A percentile compares a stretch with the other conserved stretches of the same genome.
These are phyloP conservation scores for Poeciliopsis turneri DNA, from an alignment of 2,797 vertebrate species.

Conservation along the genomic window DNA sequence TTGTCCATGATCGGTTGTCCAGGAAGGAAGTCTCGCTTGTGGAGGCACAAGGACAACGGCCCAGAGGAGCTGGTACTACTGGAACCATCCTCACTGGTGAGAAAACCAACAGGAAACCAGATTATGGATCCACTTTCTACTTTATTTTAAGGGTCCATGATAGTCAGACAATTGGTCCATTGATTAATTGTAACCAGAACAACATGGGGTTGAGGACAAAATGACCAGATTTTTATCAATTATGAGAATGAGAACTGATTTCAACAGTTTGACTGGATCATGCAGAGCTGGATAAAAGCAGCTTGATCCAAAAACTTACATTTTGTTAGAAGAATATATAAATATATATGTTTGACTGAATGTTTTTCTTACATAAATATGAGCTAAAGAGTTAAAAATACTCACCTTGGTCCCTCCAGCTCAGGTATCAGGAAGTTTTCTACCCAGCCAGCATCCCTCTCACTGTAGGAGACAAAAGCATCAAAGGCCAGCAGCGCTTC, in stretches of 20 bases:
- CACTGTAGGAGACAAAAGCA: slow-evolving; percentile 80
- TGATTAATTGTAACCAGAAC: background rate
- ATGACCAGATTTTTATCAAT: no score
- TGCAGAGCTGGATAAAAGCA: background rate
- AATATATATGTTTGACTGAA: background rate
- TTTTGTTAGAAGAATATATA: background rate
- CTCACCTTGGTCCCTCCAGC: slow-evolving; percentile 57
- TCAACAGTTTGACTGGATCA: no score
- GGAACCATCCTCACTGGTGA: slow-evolving; percentile 6
- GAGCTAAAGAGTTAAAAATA: background rate
- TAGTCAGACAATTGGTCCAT: background rate
- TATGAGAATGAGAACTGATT: no score
- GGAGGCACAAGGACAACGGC: slow-evolving; percentile 62
- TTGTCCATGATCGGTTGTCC: slow-evolving; percentile 90
- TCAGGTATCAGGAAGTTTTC: slow-evolving; percentile 83
- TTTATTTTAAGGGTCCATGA: background rate
- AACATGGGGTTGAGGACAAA: no score
- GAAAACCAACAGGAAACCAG: background rate
- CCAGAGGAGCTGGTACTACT: rapidly evolving
- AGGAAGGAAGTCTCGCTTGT: slow-evolving; percentile 87
- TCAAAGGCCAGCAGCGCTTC: slow-evolving; percentile 50
- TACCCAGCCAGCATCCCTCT: slow-evolving; percentile 86
- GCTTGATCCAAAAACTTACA: background rate
- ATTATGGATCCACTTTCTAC: background rate
- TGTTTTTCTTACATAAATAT: background rate